phyloP scores from a whole-genome alignment of 2,888 invertebrate species.

The Geophilus truncorum region DNA sequence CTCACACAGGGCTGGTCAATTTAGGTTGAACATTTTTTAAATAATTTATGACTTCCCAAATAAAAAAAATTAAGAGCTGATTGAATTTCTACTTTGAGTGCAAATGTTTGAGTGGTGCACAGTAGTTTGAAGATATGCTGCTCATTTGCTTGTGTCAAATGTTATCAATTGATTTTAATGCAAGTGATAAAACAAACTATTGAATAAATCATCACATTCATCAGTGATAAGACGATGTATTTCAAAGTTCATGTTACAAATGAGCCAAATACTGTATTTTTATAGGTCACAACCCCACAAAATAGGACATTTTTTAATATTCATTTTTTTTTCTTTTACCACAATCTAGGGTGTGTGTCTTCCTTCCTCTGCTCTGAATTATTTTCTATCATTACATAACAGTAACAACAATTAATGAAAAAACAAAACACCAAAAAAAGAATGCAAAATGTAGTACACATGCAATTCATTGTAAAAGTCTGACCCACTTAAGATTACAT shows the following conservation, averaged over 20 bases:
- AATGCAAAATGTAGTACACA: neutral
- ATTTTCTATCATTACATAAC: neutral
- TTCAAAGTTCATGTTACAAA: neutral
- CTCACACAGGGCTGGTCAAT: too few species aligned
- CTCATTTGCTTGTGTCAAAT: neutral
- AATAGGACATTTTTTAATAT: neutral
- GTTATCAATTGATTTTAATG: neutral
- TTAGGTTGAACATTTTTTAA: too few species aligned
- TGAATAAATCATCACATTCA: neutral
- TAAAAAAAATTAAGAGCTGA: too few species aligned
- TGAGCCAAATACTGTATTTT: neutral
- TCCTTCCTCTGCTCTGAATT: slow-evolving; percentile 7
- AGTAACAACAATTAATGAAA: neutral
- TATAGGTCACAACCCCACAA: neutral
- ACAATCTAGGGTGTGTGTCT: neutral
- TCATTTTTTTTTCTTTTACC: neutral
- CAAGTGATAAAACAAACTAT: neutral
- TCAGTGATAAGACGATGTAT: neutral
- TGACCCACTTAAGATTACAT: neutral
- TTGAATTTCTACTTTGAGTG: too few species aligned
- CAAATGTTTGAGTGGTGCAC: too few species aligned
- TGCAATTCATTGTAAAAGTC: neutral
- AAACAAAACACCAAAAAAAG: neutral
- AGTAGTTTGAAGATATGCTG: neutral
- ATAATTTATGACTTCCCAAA: too few species aligned